These are phyloP conservation scores for Agrochola lychnidis DNA, from an alignment of 2,888 invertebrate species.

Conservation along the genomic window DNA sequence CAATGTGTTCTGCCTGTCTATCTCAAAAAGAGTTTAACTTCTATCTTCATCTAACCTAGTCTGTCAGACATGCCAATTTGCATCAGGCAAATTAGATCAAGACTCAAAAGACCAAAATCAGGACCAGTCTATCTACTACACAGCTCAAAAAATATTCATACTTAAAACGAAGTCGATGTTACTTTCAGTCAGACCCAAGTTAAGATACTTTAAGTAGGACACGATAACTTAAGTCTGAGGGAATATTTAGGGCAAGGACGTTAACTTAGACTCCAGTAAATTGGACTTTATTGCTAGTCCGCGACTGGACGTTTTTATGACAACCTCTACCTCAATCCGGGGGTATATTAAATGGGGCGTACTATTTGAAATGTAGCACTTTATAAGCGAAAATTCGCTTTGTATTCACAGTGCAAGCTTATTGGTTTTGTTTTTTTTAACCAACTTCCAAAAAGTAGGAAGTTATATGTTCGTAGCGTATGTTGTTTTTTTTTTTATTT, in stretches of 20 bases:
- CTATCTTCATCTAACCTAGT: background rate
- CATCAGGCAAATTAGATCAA: background rate
- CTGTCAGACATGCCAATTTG: background rate
- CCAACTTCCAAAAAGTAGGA: too few relatives aligned
- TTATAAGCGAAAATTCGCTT: background rate
- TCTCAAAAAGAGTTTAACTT: background rate
- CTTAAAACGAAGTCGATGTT: constrained; percentile 4
- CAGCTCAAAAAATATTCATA: constrained; percentile 8
- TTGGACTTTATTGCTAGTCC: constrained; percentile 54
- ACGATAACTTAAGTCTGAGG: constrained; percentile 20
- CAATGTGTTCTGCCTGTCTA: background rate
- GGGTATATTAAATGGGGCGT: constrained; percentile 32
- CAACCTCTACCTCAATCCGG: constrained; percentile 12
- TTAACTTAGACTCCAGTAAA: constrained; percentile 46
- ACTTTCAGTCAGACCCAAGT: constrained; percentile 15
- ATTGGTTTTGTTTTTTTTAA: too few relatives aligned
- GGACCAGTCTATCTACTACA: background rate
- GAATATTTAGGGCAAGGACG: constrained; percentile 27
- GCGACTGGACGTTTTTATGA: constrained; percentile 25
- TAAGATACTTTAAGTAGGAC: constrained; percentile 27
- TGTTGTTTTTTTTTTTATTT: too few relatives aligned
- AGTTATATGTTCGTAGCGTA: too few relatives aligned
- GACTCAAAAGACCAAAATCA: background rate
- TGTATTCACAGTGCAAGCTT: background rate
- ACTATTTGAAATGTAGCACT: background rate